Base-by-base conservation (phyloP, 2,888 invertebrate genomes). In the Eudemis profundana region DNA sequence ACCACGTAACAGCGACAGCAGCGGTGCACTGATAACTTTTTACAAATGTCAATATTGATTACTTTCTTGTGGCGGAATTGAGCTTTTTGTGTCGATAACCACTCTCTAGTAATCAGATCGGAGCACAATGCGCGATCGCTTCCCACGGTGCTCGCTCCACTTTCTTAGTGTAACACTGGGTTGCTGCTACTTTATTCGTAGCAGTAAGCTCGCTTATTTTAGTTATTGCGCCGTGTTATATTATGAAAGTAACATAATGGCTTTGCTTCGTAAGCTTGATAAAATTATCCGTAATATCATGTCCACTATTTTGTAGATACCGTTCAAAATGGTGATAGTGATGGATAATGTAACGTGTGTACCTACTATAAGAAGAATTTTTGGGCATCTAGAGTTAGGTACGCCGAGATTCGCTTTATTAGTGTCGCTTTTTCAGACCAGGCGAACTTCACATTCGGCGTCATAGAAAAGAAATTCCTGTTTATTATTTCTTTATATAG, bases 91-190 rank as follows among this genome's bases (percentile, higher is more conserved):
- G 44, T 27, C 64, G 44, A 64, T 64, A 51, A 59, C 46, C 57
- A 44, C 60, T 65, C 59, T 65, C 46, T 65, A 65, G 57, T 64
- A 64, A 65, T 65, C 59, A 60, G 65, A 65, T 65, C 51, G 59
- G 12, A 42, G 46, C 38, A 59, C 44, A 59, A 51, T 59, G 38
- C 46, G n/a, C n/a, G 59, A 42, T 56, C 14, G 40, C 46, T 66
- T 70, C 69, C 68, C 69, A 70, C 70, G 69, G 46, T 61, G 49
- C 59, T 40, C 59, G 66, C 61, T 66, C 64, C 17, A 63, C 40
- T 67, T 53, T 60, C 65, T 61, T 61, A 61, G 62, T 54, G 65
- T 66, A 67, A 60, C 60, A 53, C 60, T 60, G 60, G 65, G 59
- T 65, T 60, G 54, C 27, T 44, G 59, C 59, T 65, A 60, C 60